These are phyloP conservation scores for Hemibagrus wyckioides DNA, from an alignment of 2,113 vertebrate genomes.

Conservation along the genomic window DNA sequence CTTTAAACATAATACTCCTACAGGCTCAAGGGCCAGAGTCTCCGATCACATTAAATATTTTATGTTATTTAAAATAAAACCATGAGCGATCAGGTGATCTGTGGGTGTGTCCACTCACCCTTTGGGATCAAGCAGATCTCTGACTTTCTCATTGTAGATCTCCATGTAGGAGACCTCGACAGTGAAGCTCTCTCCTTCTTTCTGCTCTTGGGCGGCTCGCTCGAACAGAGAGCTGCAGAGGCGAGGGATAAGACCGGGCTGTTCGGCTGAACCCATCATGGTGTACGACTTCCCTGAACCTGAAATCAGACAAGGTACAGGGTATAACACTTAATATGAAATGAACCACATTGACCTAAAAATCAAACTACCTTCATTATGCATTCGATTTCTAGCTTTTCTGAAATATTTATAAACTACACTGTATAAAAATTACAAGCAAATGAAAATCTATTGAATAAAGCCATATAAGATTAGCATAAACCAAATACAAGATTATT, in stretches of 20 bases:
- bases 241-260: conserved; percentile 90
- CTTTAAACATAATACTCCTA: background rate
- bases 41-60: background rate
- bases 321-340: no score
- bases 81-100: background rate
- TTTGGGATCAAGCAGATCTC: conserved; percentile 96
- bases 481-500: background rate
- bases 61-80: background rate
- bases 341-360: background rate
- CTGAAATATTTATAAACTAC: background rate
- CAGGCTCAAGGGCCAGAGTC: background rate
- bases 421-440: background rate
- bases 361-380: background rate
- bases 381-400: background rate
- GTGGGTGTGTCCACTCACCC: conserved; percentile 74
- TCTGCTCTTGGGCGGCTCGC: conserved; percentile 85
- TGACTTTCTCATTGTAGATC: conserved; percentile 97
- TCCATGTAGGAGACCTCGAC: conserved; percentile 99
- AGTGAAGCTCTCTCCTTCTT: conserved; percentile 90
- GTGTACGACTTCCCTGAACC: conserved; percentile 97
- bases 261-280: conserved; percentile 95
- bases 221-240: conserved; percentile 94
- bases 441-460: background rate
- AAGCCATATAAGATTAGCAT: background rate
- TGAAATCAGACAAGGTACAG: conserved; percentile 55